These are phyloP conservation scores for Platerodrilus igneus DNA, from an alignment of 2,888 invertebrate genomes.

Conservation along the genomic window DNA sequence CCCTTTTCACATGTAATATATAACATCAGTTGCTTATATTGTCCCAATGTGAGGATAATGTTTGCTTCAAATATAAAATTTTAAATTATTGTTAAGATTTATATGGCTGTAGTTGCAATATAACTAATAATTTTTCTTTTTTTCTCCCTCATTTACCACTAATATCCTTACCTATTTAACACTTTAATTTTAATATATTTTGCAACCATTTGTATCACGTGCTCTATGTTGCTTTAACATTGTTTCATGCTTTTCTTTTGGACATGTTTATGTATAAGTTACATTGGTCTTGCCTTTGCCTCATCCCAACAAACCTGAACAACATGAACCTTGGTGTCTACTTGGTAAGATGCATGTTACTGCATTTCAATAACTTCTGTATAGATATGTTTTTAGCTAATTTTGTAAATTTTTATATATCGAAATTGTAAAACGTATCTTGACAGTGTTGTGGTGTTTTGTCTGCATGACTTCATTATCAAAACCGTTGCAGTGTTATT, in stretches of 20 bases:
- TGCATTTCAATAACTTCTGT: slow-evolving; percentile 16
- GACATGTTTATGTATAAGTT: slow-evolving; percentile 47
- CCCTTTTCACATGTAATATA: no score
- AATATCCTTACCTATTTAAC: slow-evolving; percentile 17
- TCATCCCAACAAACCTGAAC: slow-evolving; percentile 81
- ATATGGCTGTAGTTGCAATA: slow-evolving; percentile 23
- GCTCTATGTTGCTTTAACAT: slow-evolving; percentile 10
- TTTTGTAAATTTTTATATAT: not conserved
- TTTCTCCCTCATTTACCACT: slow-evolving; percentile 17
- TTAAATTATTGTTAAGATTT: no score
- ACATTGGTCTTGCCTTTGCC: slow-evolving; percentile 77
- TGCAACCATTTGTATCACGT: slow-evolving; percentile 21
- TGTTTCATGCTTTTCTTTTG: slow-evolving; percentile 17
- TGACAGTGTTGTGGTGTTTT: slow-evolving; percentile 28
- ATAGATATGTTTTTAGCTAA: no score
- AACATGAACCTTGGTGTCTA: slow-evolving; percentile 88
- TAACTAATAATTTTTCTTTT: slow-evolving; percentile 27
- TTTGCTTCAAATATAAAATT: no score
- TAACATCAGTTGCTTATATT: no score
- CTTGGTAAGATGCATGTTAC: slow-evolving; percentile 60
- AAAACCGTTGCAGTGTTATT: not conserved
- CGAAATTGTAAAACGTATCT: slow-evolving; percentile 27
- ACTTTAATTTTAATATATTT: slow-evolving; percentile 20
- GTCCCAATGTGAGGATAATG: no score
- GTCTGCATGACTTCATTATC: not conserved